Percentiles rank a stretch among this genome's conserved stretches.
phyloP scores from a whole-genome alignment of 1,140 invertebrate genomes.

The Drosophila arizonae region DNA sequence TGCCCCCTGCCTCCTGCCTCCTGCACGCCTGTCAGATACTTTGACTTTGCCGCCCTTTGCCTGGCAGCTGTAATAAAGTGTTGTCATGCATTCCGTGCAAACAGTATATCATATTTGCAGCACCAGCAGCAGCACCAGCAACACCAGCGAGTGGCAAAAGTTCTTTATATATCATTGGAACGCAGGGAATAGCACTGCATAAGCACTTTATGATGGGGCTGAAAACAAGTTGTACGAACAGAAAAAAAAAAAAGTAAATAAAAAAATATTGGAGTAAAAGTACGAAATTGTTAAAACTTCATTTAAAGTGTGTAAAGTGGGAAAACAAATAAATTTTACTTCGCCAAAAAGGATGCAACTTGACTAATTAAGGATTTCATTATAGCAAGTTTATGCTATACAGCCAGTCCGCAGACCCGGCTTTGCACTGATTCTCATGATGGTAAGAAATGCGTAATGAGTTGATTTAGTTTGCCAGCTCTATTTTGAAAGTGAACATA shows the following conservation, averaged over 20 bases:
- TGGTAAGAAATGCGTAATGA: too few species aligned
- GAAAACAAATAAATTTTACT: background rate
- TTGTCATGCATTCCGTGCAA: conserved; percentile 68
- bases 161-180: conserved; percentile 10
- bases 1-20: background rate
- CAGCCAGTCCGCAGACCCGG: too few species aligned
- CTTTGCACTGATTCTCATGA: too few species aligned
- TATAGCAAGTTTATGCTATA: too few species aligned
- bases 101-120: conserved; percentile 63
- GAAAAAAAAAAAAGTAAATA: background rate
- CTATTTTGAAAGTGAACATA: too few species aligned
- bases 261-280: conserved; percentile 5
- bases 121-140: conserved; percentile 9
- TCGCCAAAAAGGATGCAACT: background rate
- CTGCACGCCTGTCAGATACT: conserved; percentile 19
- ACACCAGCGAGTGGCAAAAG: background rate
- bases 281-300: conserved; percentile 23
- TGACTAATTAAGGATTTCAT: background rate
- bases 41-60: conserved; percentile 49
- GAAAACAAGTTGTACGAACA: conserved; percentile 2
- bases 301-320: conserved; percentile 10
- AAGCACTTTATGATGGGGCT: conserved; percentile 8
- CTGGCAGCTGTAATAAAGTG: conserved; percentile 68
- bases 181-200: background rate
- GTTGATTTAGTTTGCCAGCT: too few species aligned